Evolutionary conservation across 2,888 invertebrate species (phyloP), one percentile per base, ranked within the genome.

Genomic region (Arctia plantaginis): DNA sequence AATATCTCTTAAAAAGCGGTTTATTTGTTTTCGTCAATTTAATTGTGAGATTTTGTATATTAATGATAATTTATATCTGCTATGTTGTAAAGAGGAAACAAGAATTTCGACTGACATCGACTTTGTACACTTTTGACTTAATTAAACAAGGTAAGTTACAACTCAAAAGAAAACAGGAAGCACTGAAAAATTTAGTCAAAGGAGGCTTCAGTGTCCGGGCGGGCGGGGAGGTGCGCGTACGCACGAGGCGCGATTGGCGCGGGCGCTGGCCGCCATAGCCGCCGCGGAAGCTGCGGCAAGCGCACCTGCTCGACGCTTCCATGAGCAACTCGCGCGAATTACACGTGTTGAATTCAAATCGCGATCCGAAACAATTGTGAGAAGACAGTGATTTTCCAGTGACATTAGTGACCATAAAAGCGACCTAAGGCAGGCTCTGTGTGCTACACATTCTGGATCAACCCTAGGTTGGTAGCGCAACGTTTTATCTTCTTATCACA

Each of bases 271-370:
- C 87, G 88, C 83, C 94, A 95, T 88, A 93, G 88, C 91, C 91
- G 91, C 89, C 87, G 90, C 90, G 93, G 94, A 95, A 93, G 95
- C 94, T 95, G 95, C 92, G 92, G 90, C 90, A 89, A 82, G 86
- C 94, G 91, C 93, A 94, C 94, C 91, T 93, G 93, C 90, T 88
- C 82, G 76, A 79, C 87, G 86, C 76, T 79, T 71, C 72, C 71
- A 76, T 82, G 77, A 82, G 79, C 69, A 79, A 73, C 82, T 73
- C 79, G 80, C 87, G 82, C 83, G 81, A 78, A 77, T 75, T 81
- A 79, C 87, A 88, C 88, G 87, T 87, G 88, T 80, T 47, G 74
- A 70, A 78, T 73, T 69, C 10, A 51, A 69, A 82, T 77, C 76
- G 75, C 51, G 41, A 73, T 59, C 62, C 47, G 15, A 79, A 39